Evolutionary conservation across 2,113 vertebrate species (phyloP).

Genomic region (Tonatia bakeri): DNA sequence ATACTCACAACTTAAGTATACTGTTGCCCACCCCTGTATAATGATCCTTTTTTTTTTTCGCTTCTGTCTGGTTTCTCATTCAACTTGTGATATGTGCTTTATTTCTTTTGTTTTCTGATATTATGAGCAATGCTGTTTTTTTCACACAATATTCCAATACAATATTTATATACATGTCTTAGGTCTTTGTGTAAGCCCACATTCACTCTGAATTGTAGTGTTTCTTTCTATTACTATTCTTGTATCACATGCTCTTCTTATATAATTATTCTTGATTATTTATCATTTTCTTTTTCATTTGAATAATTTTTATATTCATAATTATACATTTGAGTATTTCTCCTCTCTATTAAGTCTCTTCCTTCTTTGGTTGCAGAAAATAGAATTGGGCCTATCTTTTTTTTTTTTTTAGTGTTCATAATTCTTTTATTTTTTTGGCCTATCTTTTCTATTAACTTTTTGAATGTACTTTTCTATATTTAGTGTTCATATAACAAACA

Average conservation of each 20-base stretch:
- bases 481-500: background rate
- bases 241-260: background rate
- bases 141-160: background rate
- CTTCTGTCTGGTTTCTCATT: background rate
- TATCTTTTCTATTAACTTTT: background rate
- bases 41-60: background rate
- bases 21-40: background rate
- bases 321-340: background rate
- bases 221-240: background rate
- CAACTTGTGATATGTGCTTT: background rate
- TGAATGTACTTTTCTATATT: background rate
- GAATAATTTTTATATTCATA: background rate
- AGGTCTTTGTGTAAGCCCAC: background rate
- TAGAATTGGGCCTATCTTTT: background rate
- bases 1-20: background rate
- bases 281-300: constrained; percentile 10
- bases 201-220: background rate
- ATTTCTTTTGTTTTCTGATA: background rate
- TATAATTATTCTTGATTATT: background rate
- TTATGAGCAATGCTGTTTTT: background rate
- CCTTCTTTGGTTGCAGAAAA: background rate
- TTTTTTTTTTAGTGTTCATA: background rate
- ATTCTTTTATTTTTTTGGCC: no score
- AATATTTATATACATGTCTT: background rate
- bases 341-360: background rate